Conservation (phyloP, 2,888 invertebrate genomes). For the Drosophila siamana region DNA sequence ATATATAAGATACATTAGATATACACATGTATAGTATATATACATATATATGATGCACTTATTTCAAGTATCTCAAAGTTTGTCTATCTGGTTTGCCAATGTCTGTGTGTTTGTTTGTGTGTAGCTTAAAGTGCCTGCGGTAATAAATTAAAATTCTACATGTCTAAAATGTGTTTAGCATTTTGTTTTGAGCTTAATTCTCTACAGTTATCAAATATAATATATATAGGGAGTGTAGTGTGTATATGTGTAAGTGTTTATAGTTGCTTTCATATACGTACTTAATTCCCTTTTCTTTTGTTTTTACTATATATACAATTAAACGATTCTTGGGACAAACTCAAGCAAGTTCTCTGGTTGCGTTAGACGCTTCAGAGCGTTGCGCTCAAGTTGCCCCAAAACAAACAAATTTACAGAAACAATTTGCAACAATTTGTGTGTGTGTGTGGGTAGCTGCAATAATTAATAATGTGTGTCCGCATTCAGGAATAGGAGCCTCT, state of each 20-base stretch:
- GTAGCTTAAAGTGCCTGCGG: constrained; percentile 64
- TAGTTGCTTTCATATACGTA: constrained; percentile 14
- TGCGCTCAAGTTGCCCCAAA: constrained; percentile 30
- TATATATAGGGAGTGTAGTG: constrained; percentile 12
- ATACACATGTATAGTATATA: constrained; percentile 26
- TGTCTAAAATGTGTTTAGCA: constrained; percentile 60
- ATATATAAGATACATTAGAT: constrained; percentile 23
- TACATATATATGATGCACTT: constrained; percentile 7
- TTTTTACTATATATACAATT: constrained; percentile 40
- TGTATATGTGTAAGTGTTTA: constrained; percentile 3
- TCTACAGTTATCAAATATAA: constrained; percentile 71
- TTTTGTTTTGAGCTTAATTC: constrained; percentile 70
- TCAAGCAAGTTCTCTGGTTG: constrained; percentile 25
- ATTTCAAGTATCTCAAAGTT: constrained; percentile 39
- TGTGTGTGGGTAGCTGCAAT: constrained; percentile 29
- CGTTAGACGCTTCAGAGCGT: constrained; percentile 45
- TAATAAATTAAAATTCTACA: constrained; percentile 75
- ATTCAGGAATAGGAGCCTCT: constrained; percentile 61
- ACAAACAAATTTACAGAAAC: constrained; percentile 49
- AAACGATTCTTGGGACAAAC: constrained; percentile 33
- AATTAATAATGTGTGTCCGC: constrained; percentile 9
- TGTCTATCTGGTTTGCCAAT: constrained; percentile 43
- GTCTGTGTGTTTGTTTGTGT: constrained; percentile 22
- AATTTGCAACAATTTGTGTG: constrained; percentile 34
- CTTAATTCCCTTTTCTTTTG: constrained; percentile 17